Percentiles rank a stretch among this genome's conserved stretches.
These are phyloP conservation scores for Phrynosoma blainvillii DNA, from an alignment of 2,113 vertebrate genomes.

Conservation along the genomic window DNA sequence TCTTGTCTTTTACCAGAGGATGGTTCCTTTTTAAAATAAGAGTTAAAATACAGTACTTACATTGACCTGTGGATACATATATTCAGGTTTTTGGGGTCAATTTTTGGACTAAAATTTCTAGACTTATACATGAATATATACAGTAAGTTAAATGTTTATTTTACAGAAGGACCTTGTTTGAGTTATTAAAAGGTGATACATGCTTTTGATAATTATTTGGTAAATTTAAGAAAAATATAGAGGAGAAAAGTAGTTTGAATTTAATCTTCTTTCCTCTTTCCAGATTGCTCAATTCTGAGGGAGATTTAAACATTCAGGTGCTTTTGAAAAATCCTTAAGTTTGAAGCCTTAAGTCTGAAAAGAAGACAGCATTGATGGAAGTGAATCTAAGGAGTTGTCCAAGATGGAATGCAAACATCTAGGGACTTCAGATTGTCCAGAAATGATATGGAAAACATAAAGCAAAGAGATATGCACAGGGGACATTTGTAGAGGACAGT, in stretches of 20 bases:
- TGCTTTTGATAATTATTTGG: not conserved
- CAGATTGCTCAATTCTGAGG: not conserved
- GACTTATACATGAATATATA: too few species aligned
- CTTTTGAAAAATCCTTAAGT: not conserved
- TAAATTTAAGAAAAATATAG: not conserved
- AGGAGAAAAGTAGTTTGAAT: not conserved
- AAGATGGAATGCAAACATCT: not conserved
- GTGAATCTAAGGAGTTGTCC: not conserved
- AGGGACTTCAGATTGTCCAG: not conserved
- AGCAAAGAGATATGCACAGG: not conserved
- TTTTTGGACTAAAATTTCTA: too few species aligned
- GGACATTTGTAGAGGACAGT: not conserved
- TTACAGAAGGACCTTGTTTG: not conserved
- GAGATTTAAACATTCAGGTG: not conserved
- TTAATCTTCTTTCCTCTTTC: not conserved
- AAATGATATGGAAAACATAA: conserved; percentile 9
- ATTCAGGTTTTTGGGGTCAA: too few species aligned
- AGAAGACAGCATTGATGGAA: not conserved
- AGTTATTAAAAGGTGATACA: not conserved
- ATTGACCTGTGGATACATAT: too few species aligned
- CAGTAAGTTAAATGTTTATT: not conserved
- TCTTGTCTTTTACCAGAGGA: too few species aligned
- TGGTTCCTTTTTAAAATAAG: too few species aligned
- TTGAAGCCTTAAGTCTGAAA: not conserved
- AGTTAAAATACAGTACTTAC: too few species aligned